Evolutionary conservation across 92 coral and sea anemone genomes (phyloP).

Genomic region (Zoanthus solanderi): DNA sequence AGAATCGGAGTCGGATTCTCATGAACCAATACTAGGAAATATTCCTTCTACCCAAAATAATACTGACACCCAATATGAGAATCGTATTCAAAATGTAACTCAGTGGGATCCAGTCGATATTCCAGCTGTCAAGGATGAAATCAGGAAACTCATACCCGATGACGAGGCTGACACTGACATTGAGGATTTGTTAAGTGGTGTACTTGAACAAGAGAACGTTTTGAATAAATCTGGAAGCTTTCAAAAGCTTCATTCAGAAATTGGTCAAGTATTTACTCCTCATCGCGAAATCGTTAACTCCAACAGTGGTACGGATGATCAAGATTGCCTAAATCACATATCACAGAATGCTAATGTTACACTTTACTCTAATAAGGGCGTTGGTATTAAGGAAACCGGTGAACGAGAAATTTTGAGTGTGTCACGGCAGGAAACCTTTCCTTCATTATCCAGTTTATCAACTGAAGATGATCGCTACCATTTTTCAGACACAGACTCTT

Average conservation of each 20-base stretch:
- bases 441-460: slow-evolving; percentile 36
- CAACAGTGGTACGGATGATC: slow-evolving; percentile 11
- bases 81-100: neutral
- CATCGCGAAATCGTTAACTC: neutral
- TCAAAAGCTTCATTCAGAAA: neutral
- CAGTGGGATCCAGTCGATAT: neutral
- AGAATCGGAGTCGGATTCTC: slow-evolving; percentile 39
- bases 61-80: neutral
- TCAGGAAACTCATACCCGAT: neutral
- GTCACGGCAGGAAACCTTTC: slow-evolving; percentile 29
- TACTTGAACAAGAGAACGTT: slow-evolving; percentile 46
- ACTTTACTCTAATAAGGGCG: neutral
- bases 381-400: neutral
- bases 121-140: neutral
- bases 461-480: slow-evolving; percentile 41
- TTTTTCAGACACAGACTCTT: slow-evolving; percentile 81
- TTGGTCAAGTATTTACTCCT: slow-evolving; percentile 22
- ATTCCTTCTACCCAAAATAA: neutral
- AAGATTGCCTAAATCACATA: neutral
- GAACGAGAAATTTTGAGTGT: slow-evolving; percentile 1
- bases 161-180: slow-evolving; percentile 68
- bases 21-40: neutral
- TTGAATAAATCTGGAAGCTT: slow-evolving; percentile 1
- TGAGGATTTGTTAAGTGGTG: slow-evolving; percentile 73
- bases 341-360: neutral